Percentiles rank a stretch among this genome's conserved stretches.
These are phyloP conservation scores for Oreocharis arfaki DNA, from an alignment of 2,113 vertebrate genomes.

Conservation along the genomic window DNA sequence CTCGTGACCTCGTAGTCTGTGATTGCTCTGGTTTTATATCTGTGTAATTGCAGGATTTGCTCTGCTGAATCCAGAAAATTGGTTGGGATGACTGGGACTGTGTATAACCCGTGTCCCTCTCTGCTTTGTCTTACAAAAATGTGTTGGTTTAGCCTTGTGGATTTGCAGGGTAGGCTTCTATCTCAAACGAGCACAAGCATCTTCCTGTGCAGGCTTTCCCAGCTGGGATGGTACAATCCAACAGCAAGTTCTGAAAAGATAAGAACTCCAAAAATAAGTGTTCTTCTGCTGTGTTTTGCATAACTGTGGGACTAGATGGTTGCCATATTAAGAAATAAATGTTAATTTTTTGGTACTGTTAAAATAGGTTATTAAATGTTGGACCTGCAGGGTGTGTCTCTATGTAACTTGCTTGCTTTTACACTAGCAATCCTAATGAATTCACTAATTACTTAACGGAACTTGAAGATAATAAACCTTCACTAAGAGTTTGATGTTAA, in stretches of 20 bases:
- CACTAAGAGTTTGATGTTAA: slow-evolving; percentile 35
- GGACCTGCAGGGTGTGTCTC: slow-evolving; percentile 29
- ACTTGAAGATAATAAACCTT: slow-evolving; percentile 48
- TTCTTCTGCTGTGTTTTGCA: background rate
- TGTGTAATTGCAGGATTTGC: background rate
- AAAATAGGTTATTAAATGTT: background rate
- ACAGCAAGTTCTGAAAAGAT: background rate
- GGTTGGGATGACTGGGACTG: background rate
- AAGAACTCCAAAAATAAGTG: background rate
- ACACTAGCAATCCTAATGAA: slow-evolving; percentile 8
- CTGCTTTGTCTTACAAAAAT: background rate
- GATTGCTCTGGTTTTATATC: background rate
- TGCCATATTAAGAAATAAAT: background rate
- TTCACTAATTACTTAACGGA: slow-evolving; percentile 37
- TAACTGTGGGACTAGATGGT: background rate
- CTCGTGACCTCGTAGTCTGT: rapidly evolving
- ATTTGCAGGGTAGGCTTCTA: background rate
- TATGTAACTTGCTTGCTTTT: slow-evolving; percentile 26
- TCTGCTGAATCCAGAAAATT: background rate
- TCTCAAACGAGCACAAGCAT: background rate
- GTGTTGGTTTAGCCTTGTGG: background rate
- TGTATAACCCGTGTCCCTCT: background rate
- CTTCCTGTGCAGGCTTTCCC: background rate
- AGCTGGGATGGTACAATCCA: background rate
- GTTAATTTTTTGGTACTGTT: background rate